phyloP scores from a whole-genome alignment of 2,888 invertebrate species.

The Litoditis marina region DNA sequence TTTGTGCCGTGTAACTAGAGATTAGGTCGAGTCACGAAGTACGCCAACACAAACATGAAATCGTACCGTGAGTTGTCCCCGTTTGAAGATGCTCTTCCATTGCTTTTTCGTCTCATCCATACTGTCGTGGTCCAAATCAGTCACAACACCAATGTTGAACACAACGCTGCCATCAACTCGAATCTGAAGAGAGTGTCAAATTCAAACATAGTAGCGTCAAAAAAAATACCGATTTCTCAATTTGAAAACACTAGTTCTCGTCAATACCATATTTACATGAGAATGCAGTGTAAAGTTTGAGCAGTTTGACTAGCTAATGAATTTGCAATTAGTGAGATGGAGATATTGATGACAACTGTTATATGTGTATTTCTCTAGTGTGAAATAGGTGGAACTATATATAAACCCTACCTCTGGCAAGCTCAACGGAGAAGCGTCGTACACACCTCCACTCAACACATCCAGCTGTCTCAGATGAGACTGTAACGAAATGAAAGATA shows the following conservation, averaged over 20 bases:
- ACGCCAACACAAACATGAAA: conserved; percentile 26
- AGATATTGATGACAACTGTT: background rate
- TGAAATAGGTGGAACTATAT: too few species aligned
- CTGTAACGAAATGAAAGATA: conserved; percentile 2
- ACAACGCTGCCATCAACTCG: conserved; percentile 60
- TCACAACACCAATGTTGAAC: conserved; percentile 82
- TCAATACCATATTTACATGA: background rate
- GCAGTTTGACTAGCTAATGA: background rate
- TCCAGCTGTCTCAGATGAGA: conserved; percentile 1
- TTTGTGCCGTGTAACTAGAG: too few species aligned
- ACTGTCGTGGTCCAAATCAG: conserved; percentile 86
- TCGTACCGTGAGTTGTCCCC: conserved; percentile 74
- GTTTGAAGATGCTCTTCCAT: conserved; percentile 81
- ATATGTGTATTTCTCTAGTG: too few species aligned
- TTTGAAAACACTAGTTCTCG: background rate
- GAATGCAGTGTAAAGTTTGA: background rate
- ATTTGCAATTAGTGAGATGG: background rate
- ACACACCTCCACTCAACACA: background rate
- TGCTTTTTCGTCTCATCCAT: conserved; percentile 69
- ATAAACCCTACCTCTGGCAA: background rate
- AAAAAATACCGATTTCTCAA: too few species aligned
- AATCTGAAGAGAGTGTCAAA: conserved; percentile 9
- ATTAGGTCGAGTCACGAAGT: too few species aligned
- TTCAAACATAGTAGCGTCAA: too few species aligned
- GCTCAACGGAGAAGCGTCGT: conserved; percentile 9